These are phyloP conservation scores for Naso thynnoides DNA, from an alignment of 2,797 vertebrate genomes.

Conservation along the genomic window DNA sequence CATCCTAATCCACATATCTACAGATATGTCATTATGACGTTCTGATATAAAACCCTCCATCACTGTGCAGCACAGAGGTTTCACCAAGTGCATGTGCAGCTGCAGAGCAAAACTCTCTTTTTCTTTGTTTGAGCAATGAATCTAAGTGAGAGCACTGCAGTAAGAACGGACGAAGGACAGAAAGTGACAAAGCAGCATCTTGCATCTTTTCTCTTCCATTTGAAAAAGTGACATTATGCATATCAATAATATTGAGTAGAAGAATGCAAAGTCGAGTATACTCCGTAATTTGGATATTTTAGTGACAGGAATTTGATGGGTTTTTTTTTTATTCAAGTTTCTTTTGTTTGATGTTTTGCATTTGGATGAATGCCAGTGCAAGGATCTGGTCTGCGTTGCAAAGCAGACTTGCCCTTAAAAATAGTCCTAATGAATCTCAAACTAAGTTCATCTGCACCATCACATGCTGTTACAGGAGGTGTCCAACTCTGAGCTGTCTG, in stretches of 20 bases:
- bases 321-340: background rate
- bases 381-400: background rate
- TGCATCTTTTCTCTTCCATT: background rate
- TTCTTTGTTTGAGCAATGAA: background rate
- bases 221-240: background rate
- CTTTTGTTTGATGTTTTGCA: background rate
- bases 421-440: conserved; percentile 8
- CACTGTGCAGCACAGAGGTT: background rate
- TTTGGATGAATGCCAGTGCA: background rate
- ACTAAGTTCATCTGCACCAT: background rate
- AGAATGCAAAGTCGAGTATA: background rate
- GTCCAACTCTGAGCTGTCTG: conserved; percentile 1
- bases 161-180: too few relatives aligned
- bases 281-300: background rate
- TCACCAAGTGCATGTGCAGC: conserved; percentile 7
- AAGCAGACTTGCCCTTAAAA: conserved; percentile 1
- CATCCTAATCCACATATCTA: conserved; percentile 71
- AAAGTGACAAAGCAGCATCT: background rate
- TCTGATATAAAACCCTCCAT: conserved; percentile 54
- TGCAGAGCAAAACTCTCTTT: background rate
- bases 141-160: background rate
- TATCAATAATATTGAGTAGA: background rate
- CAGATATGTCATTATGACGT: conserved; percentile 65
- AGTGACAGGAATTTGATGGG: background rate
- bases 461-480: background rate